Evolutionary conservation across 1,140 invertebrate species (phyloP).

Genomic region (Mylabris phalerata): DNA sequence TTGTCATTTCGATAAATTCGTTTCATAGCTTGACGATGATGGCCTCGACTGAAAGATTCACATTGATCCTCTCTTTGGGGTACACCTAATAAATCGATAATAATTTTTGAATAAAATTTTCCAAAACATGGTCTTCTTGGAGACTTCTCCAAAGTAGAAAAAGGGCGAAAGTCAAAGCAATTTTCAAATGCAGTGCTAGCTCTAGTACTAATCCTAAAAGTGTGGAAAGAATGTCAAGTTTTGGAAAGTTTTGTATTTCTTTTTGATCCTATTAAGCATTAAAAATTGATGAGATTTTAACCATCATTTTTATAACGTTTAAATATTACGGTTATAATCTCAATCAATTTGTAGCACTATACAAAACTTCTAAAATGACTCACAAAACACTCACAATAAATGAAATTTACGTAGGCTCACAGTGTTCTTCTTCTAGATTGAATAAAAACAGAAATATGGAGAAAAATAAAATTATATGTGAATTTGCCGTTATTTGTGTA

Average conservation of each 20-base stretch:
- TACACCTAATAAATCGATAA: conserved; percentile 16
- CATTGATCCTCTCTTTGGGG: conserved; percentile 31
- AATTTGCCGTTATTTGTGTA: too few species aligned
- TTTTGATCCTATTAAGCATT: conserved; percentile 4
- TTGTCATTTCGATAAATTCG: conserved; percentile 47
- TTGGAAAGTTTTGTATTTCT: conserved; percentile 14
- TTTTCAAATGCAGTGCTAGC: conserved; percentile 10
- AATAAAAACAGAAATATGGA: conserved; percentile 16
- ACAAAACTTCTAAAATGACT: conserved; percentile 22
- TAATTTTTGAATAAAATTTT: too few species aligned
- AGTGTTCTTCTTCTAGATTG: conserved; percentile 40
- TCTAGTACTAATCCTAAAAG: conserved; percentile 9
- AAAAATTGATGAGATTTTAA: conserved; percentile 4
- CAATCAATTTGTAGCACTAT: conserved; percentile 10
- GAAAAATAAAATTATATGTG: conserved; percentile 5
- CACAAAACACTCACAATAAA: conserved; percentile 33
- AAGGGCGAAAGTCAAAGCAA: conserved; percentile 1
- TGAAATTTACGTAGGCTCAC: conserved; percentile 37
- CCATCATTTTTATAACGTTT: too few species aligned
- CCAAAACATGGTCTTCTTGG: too few species aligned
- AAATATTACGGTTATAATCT: conserved; percentile 2
- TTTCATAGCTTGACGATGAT: conserved; percentile 43
- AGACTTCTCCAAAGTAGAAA: neutral
- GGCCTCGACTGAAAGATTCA: conserved; percentile 39
- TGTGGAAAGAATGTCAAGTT: neutral